Evolutionary conservation across 2,113 vertebrate genomes (phyloP).

Genomic region (Poeciliopsis occidentalis): DNA sequence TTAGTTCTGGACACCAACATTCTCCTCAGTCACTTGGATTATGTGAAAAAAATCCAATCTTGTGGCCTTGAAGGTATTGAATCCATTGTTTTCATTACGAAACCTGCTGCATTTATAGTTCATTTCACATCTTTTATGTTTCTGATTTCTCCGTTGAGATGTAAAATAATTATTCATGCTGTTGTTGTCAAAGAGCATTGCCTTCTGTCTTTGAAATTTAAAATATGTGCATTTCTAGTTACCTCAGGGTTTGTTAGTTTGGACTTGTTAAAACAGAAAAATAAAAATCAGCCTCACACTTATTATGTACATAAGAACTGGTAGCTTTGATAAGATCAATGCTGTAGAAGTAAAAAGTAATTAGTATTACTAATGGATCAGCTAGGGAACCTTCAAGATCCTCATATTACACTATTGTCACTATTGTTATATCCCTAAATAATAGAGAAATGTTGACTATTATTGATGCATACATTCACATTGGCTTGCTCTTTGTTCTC

Average conservation of each 20-base stretch:
- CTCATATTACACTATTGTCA: too few species aligned
- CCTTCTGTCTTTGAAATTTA: too few species aligned
- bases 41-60: conserved; percentile 84
- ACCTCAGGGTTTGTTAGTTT: not conserved
- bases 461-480: not conserved
- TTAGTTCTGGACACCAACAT: conserved; percentile 94
- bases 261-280: not conserved
- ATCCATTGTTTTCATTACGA: not conserved
- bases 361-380: not conserved
- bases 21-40: conserved; percentile 91
- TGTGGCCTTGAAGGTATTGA: conserved; percentile 85
- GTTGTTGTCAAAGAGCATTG: too few species aligned
- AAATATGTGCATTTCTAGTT: too few species aligned
- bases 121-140: not conserved
- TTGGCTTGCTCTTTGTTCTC: conserved; percentile 1
- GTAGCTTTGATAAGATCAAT: not conserved
- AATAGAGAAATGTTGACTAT: not conserved
- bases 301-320: not conserved
- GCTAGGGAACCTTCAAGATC: too few species aligned
- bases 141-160: not conserved
- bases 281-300: not conserved
- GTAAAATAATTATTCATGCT: too few species aligned
- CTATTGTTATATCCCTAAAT: too few species aligned
- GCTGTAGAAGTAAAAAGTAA: not conserved
- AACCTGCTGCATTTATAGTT: not conserved